These are phyloP conservation scores for Papilio elwesi DNA, from an alignment of 2,888 invertebrate genomes.

Conservation along the genomic window DNA sequence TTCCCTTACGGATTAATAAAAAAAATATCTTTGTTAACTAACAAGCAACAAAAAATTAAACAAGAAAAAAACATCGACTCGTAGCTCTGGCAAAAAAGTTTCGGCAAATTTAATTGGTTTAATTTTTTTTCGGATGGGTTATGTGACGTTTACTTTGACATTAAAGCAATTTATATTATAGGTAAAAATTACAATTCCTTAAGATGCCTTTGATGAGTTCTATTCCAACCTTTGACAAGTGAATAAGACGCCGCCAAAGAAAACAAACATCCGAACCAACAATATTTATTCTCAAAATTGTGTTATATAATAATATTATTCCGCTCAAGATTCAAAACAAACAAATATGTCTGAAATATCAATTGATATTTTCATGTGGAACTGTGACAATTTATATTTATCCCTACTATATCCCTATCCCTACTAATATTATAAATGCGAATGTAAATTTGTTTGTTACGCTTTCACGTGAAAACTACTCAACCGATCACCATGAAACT, in stretches of 20 bases:
- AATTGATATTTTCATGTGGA: background rate
- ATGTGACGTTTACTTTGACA: background rate
- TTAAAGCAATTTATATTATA: background rate
- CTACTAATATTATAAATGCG: too few relatives aligned
- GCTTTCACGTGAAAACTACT: too few relatives aligned
- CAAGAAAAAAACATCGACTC: background rate
- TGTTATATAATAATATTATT: background rate
- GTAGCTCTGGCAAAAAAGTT: background rate
- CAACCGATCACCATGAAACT: too few relatives aligned
- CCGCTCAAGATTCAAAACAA: background rate
- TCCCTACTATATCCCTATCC: too few relatives aligned
- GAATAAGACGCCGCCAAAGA: conserved; percentile 7
- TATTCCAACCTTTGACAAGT: conserved; percentile 12
- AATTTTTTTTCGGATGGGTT: background rate
- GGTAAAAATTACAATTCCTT: background rate
- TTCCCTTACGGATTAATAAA: background rate
- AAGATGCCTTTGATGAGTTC: background rate
- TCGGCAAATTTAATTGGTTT: conserved; percentile 13
- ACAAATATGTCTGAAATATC: conserved; percentile 11
- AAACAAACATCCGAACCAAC: conserved; percentile 23
- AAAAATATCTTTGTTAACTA: background rate
- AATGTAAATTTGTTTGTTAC: too few relatives aligned
- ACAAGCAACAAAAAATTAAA: conserved; percentile 11
- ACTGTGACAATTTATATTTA: background rate
- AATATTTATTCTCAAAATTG: conserved; percentile 29